phyloP scores from a whole-genome alignment of 1,140 invertebrate genomes.

The Pogonomyrmex barbatus region DNA sequence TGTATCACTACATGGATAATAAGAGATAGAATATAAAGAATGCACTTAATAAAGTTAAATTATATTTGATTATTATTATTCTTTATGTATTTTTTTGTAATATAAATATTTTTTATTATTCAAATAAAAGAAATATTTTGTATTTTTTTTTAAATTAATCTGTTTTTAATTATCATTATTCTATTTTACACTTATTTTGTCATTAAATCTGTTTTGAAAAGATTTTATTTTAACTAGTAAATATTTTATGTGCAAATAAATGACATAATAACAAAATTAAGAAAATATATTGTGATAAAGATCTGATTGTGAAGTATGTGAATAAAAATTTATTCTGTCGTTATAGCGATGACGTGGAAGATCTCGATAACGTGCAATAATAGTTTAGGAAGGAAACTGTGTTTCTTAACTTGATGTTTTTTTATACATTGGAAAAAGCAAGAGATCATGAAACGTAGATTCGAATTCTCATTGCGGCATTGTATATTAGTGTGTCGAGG shows the following conservation, averaged over 20 bases:
- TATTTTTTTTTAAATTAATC: not conserved
- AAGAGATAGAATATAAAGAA: not conserved
- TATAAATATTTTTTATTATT: not conserved
- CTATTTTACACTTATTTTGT: not conserved
- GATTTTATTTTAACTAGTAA: not conserved
- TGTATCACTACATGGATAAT: not conserved
- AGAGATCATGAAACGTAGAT: slow-evolving; percentile 28
- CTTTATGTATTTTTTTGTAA: not conserved
- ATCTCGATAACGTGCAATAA: slow-evolving; percentile 23
- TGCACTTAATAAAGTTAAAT: not conserved
- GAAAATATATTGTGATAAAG: not conserved
- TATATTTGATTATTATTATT: not conserved
- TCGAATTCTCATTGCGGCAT: slow-evolving; percentile 35
- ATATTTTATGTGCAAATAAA: not conserved
- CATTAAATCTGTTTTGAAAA: not conserved
- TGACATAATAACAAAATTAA: not conserved
- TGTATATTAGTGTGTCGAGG: slow-evolving; percentile 17
- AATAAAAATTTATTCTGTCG: not conserved
- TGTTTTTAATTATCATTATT: not conserved
- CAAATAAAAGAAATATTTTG: not conserved
- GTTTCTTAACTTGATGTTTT: slow-evolving; percentile 32
- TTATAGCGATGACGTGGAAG: not conserved
- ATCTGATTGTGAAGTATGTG: not conserved
- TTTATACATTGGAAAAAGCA: not conserved
- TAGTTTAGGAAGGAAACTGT: not conserved